Evolutionary conservation across 2,888 invertebrate genomes (phyloP).

Genomic region (Prosapia bicincta): DNA sequence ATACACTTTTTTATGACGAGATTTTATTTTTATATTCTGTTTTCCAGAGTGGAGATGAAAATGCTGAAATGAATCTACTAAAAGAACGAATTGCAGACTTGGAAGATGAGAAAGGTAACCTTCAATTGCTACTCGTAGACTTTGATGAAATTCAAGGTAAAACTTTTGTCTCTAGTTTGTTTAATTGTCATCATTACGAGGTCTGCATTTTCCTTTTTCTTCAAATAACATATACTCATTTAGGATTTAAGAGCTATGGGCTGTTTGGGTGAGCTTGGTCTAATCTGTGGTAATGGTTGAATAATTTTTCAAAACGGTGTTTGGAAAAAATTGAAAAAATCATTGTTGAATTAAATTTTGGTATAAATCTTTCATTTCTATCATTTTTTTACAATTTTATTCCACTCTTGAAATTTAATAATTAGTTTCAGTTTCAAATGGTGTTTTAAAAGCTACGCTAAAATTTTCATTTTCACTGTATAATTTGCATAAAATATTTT

Average conservation of each 20-base stretch:
- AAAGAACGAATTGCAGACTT: constrained; percentile 76
- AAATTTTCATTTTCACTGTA: too few relatives aligned
- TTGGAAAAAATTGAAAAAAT: too few relatives aligned
- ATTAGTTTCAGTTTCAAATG: too few relatives aligned
- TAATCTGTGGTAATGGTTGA: not conserved
- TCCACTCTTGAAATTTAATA: too few relatives aligned
- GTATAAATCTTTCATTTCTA: too few relatives aligned
- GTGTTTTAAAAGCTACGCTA: too few relatives aligned
- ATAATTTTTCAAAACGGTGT: too few relatives aligned
- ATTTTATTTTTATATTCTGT: too few relatives aligned
- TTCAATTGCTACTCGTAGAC: constrained; percentile 80
- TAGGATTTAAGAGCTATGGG: not conserved
- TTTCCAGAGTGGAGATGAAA: constrained; percentile 61
- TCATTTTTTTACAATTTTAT: too few relatives aligned
- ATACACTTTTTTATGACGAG: too few relatives aligned
- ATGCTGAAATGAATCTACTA: constrained; percentile 62
- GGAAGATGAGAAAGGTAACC: constrained; percentile 88
- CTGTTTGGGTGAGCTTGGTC: not conserved
- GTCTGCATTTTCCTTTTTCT: not conserved
- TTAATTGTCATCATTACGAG: not conserved
- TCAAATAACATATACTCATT: not conserved
- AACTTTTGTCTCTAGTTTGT: constrained; percentile 3
- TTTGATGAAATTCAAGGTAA: constrained; percentile 54
- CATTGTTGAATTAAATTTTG: too few relatives aligned
- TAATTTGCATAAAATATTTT: too few relatives aligned